These are phyloP conservation scores for Crotalus tigris DNA, from an alignment of 2,113 vertebrate species.

Conservation along the genomic window DNA sequence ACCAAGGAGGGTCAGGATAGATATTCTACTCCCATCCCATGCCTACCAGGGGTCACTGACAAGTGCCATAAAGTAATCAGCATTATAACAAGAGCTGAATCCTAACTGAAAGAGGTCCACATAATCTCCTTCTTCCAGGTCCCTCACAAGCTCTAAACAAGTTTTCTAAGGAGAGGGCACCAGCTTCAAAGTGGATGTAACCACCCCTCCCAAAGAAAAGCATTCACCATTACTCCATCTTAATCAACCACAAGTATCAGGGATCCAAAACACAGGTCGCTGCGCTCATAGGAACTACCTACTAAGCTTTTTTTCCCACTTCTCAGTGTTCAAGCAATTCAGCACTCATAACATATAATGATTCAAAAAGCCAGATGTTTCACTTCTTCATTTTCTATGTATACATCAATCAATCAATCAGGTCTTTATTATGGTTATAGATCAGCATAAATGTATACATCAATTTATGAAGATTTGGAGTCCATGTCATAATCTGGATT, in stretches of 20 bases:
- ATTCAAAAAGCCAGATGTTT: neutral
- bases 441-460: neutral
- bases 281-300: neutral
- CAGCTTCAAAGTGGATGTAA: neutral
- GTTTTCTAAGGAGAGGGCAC: neutral
- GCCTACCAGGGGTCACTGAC: neutral
- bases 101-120: neutral
- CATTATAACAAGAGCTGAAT: neutral
- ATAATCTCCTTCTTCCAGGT: neutral
- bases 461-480: neutral
- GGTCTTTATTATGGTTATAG: neutral
- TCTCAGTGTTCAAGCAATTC: neutral
- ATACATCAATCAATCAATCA: neutral
- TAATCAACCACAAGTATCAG: neutral
- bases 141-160: neutral
- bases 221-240: neutral
- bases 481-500: neutral
- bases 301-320: neutral
- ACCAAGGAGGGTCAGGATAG: neutral
- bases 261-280: neutral
- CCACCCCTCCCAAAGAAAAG: neutral
- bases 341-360: neutral
- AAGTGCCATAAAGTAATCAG: neutral
- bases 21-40: neutral
- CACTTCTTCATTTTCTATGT: neutral